Evolutionary conservation across 2,888 invertebrate species (phyloP), one percentile per base, ranked within the genome.

Genomic region (Drosophila helvetica): DNA sequence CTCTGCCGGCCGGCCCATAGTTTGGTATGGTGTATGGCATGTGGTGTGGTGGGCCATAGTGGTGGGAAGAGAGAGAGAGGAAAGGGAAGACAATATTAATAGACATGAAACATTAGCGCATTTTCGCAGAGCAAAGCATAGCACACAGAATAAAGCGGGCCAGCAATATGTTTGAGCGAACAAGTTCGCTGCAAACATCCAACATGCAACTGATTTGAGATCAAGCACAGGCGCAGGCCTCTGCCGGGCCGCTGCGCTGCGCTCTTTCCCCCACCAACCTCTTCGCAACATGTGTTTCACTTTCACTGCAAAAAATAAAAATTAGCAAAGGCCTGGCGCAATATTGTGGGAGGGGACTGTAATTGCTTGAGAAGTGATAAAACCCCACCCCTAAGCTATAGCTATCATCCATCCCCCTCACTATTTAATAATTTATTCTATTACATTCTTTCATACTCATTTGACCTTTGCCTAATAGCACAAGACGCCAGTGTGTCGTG

Each of bases 51-150:
- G 22, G 1, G 25, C 7, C 8, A 8, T 8, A n/a, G n/a, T 17
- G 25, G 61, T 30, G 30, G 18, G 25, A 6, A 25, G 46, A 46
- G 22, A 22, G 22, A 22, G 45, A 27, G 46, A 6, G 27, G 33
- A 18, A 19, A 42, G 27, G 27, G 18, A 47, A 48, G 43, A 71
- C 78, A 75, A 74, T 80, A 86, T 87, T 81, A 81, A 80, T 85
- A 82, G 86, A 77, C 74, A 71, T 63, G 75, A 72, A 84, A 67
- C 74, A 73, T 73, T 67, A 72, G 67, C 68, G 70, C 70, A 43
- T 18, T 53, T 65, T 38, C 71, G 70, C 38, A 38, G 5, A 30
- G 30, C 30, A 10, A 2, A 30, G 30, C 30, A 30, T 58, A 78
- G 77, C 71, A 73, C 68, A 50, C 47, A 46, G 17, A 17, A 50